Evolutionary conservation across 2,797 vertebrate genomes (phyloP), one percentile per base, ranked within the genome.

Genomic region (Novumbra hubbsi): DNA sequence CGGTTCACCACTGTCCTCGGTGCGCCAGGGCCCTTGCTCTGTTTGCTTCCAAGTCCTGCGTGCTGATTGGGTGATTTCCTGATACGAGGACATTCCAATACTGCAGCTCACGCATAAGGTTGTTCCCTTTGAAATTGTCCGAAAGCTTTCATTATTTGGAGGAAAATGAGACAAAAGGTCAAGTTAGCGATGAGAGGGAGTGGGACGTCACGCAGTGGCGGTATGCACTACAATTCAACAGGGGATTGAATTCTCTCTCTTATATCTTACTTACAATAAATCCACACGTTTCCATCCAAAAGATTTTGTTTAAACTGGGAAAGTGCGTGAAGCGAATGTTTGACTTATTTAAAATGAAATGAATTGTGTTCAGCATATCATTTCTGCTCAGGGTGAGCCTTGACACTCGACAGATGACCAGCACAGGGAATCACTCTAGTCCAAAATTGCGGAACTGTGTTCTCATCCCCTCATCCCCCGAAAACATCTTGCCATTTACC

Each of bases 61-160:
- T 93, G 92, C 91, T 94, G 93, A 94, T 94, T 93, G 94, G 91
- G 86, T 91, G 93, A 93, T 94, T 92, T 91, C 84, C 83, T 83
- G 89, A 93, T 92, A 91, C 86, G 91, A 91, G 86, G 91, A 86
- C 92, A 92, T 93, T 93, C 91, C 92, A 90, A 83, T 84, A 90
- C 88, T 87, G 68, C 17, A 80, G 87, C 87, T 86, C 84, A 86
- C 82, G 87, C 87, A 86, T 85, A 71, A 87, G 90, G 89, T 91
- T 87, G 87, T 87, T 81, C 67, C 73, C 76, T 86, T 89, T 86
- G 88, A 92, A 93, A 92, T 90, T 84, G 90, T 90, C 91, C 76
- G 81, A 91, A 93, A 92, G 87, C 91, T 91, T 92, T 92, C 91
- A 92, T 94, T 93, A 94, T 92, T 85, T 79, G 67, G 72, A 70